Percentiles rank a stretch among this genome's conserved stretches.
phyloP scores from a whole-genome alignment of 2,113 vertebrate genomes.

The Gracilinanus agilis region DNA sequence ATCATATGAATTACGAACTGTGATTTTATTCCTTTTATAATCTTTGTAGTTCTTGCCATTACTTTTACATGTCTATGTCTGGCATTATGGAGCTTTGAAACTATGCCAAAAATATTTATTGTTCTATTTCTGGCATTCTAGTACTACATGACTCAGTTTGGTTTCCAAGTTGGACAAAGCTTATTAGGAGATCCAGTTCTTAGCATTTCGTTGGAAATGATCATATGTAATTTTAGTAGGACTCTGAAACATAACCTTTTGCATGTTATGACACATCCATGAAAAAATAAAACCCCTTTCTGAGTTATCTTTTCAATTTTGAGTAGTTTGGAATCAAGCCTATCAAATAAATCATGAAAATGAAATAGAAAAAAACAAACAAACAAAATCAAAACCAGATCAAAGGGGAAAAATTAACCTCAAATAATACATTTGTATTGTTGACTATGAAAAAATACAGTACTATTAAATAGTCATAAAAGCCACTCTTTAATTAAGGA shows the following conservation, averaged over 20 bases:
- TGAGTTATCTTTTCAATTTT: constrained; percentile 36
- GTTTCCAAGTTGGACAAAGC: constrained; percentile 80
- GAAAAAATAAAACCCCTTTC: constrained; percentile 62
- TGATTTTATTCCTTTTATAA: constrained; percentile 89
- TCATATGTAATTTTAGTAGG: constrained; percentile 78
- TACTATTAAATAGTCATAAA: too few species aligned
- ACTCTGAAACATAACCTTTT: constrained; percentile 71
- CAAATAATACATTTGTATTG: constrained; percentile 17
- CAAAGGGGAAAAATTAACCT: constrained; percentile 39
- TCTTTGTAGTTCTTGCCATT: constrained; percentile 88
- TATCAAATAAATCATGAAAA: constrained; percentile 1
- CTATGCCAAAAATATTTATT: constrained; percentile 88
- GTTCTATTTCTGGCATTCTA: constrained; percentile 83
- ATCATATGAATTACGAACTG: constrained; percentile 88
- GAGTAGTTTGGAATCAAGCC: background rate
- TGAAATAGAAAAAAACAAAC: constrained; percentile 45
- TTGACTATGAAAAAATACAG: too few species aligned
- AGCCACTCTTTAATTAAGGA: too few species aligned
- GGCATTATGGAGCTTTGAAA: constrained; percentile 88
- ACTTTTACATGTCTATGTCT: constrained; percentile 88
- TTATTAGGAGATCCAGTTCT: constrained; percentile 82
- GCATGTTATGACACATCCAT: constrained; percentile 64
- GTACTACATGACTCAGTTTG: constrained; percentile 78
- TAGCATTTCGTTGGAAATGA: constrained; percentile 76
- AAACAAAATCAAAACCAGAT: constrained; percentile 58